Conservation (phyloP, 2,888 invertebrate genomes). For the Hirtodrosophila alboralis region DNA sequence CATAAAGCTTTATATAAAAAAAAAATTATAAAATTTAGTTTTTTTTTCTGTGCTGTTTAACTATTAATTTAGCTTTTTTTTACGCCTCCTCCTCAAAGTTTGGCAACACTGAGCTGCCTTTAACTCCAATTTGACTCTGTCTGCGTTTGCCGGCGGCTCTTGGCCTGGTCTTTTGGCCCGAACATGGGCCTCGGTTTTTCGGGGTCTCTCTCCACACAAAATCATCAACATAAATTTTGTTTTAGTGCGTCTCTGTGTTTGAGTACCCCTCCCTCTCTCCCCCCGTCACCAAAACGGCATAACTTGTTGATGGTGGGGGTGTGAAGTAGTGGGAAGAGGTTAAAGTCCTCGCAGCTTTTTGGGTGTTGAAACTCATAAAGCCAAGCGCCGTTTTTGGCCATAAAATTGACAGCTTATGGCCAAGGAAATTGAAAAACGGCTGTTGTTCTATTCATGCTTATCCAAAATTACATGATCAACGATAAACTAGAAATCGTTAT, state of each 20-base stretch:
- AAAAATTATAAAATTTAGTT: too few relatives aligned
- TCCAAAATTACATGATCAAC: slow-evolving; percentile 43
- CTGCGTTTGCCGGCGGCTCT: slow-evolving; percentile 62
- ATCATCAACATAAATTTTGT: slow-evolving; percentile 79
- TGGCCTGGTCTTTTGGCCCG: slow-evolving; percentile 27
- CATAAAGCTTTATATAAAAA: too few relatives aligned
- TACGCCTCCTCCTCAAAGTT: not conserved
- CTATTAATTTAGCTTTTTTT: too few relatives aligned
- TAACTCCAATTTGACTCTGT: slow-evolving; percentile 63
- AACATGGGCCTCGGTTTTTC: slow-evolving; percentile 20
- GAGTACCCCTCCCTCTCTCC: too few relatives aligned
- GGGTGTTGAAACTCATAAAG: slow-evolving; percentile 77
- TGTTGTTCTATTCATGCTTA: slow-evolving; percentile 27
- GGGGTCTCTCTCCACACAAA: slow-evolving; percentile 55
- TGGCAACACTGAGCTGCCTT: slow-evolving; percentile 11
- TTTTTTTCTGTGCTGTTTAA: too few relatives aligned
- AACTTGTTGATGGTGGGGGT: not conserved
- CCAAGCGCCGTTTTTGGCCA: slow-evolving; percentile 73
- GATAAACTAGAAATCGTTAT: slow-evolving; percentile 52
- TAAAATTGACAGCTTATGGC: slow-evolving; percentile 80
- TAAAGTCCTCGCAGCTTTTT: slow-evolving; percentile 37
- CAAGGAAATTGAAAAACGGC: slow-evolving; percentile 71
- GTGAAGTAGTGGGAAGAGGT: not conserved
- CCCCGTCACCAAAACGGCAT: too few relatives aligned
- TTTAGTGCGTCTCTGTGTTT: slow-evolving; percentile 65